Conservation (phyloP, 2,888 invertebrate species). For the Eueremaeus valkanovi region DNA sequence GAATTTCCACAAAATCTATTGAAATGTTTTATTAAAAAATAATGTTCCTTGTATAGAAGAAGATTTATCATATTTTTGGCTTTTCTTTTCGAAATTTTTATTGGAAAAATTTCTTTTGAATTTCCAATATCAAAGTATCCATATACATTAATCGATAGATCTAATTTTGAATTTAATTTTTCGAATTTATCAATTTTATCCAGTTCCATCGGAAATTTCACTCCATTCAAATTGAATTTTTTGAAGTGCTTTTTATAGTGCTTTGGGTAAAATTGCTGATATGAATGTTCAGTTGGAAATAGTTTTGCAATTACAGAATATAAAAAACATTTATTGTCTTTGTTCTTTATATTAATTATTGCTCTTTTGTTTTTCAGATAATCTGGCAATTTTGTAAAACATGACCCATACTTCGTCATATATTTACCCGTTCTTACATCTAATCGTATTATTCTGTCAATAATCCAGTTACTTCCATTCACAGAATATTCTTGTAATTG, state of each 20-base stretch:
- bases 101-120: background rate
- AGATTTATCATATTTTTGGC: background rate
- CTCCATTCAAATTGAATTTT: background rate
- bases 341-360: background rate
- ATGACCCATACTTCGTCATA: too few relatives aligned
- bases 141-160: background rate
- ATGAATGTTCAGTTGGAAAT: background rate
- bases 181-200: background rate
- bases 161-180: background rate
- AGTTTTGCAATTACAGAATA: background rate
- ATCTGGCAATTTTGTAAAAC: too few relatives aligned
- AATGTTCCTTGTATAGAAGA: background rate
- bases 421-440: too few relatives aligned
- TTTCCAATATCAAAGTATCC: background rate
- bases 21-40: background rate
- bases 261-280: background rate
- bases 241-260: too few relatives aligned
- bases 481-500: too few relatives aligned
- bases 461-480: too few relatives aligned
- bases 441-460: too few relatives aligned
- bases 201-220: background rate
- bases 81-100: too few relatives aligned
- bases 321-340: background rate
- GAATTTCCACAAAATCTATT: background rate
- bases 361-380: too few relatives aligned